These are phyloP conservation scores for Turdus rufiventris DNA, from an alignment of 2,113 vertebrate genomes.

Conservation along the genomic window DNA sequence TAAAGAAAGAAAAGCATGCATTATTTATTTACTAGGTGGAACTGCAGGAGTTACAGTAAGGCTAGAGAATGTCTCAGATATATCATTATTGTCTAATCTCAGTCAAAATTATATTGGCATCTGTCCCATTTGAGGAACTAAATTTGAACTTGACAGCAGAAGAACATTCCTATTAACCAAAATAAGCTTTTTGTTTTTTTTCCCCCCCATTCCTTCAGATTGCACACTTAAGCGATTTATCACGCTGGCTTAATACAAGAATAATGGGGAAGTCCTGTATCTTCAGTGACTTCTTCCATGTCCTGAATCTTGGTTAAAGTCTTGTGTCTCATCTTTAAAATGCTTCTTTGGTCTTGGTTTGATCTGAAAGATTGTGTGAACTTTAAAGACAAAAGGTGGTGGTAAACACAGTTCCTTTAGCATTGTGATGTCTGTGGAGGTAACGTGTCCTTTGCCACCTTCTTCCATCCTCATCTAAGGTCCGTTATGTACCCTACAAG, in stretches of 20 bases:
- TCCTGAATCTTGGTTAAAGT: neutral
- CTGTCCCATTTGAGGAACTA: neutral
- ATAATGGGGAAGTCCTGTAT: accelerated
- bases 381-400: accelerated
- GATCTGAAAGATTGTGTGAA: neutral
- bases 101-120: neutral
- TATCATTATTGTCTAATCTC: neutral
- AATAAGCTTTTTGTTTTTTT: neutral
- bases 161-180: neutral
- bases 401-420: neutral
- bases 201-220: neutral
- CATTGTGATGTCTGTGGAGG: neutral
- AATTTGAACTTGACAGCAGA: neutral
- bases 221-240: neutral
- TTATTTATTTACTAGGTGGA: neutral
- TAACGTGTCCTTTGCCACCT: neutral
- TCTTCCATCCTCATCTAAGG: neutral
- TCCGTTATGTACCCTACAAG: neutral
- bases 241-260: neutral
- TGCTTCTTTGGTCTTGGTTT: neutral
- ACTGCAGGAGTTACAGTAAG: neutral
- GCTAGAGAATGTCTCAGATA: neutral
- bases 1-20: neutral
- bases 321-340: neutral
- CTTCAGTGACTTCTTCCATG: neutral